Percentiles rank a stretch among this genome's conserved stretches.
phyloP scores from a whole-genome alignment of 2,113 vertebrate species.

The Callithrix jacchus region DNA sequence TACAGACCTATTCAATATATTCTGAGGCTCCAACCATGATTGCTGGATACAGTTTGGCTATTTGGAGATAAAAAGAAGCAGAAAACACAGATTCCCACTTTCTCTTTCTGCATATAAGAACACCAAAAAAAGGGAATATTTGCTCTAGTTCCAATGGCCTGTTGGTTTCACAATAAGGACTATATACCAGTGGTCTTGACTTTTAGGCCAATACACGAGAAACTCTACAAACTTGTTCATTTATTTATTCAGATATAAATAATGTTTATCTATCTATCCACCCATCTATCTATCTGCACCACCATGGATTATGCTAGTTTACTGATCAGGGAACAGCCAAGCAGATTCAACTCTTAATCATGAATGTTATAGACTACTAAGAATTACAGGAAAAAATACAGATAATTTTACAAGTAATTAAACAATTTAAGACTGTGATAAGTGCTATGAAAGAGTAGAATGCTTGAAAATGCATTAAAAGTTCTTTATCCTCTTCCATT shows the following conservation, averaged over 20 bases:
- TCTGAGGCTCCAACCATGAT: neutral
- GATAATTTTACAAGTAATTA: neutral
- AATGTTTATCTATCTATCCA: neutral
- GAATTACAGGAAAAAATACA: neutral
- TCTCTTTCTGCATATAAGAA: neutral
- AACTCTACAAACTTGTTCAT: neutral
- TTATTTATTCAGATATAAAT: conserved; percentile 13
- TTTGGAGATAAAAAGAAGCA: neutral
- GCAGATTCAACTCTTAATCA: neutral
- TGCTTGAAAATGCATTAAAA: neutral
- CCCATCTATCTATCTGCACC: neutral
- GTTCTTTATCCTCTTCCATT: neutral
- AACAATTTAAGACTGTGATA: neutral
- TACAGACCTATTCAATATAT: neutral
- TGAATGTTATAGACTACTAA: neutral
- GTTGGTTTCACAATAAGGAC: neutral
- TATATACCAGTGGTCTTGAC: neutral
- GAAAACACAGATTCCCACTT: neutral
- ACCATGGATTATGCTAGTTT: neutral
- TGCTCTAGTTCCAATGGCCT: neutral
- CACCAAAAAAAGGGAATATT: neutral
- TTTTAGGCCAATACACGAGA: neutral
- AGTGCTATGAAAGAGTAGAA: neutral
- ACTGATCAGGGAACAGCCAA: neutral
- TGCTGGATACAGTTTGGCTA: neutral